Percentiles rank a stretch among this genome's conserved stretches.
Conservation (phyloP, 1,140 invertebrate genomes). For the Drosophila oshimai region DNA sequence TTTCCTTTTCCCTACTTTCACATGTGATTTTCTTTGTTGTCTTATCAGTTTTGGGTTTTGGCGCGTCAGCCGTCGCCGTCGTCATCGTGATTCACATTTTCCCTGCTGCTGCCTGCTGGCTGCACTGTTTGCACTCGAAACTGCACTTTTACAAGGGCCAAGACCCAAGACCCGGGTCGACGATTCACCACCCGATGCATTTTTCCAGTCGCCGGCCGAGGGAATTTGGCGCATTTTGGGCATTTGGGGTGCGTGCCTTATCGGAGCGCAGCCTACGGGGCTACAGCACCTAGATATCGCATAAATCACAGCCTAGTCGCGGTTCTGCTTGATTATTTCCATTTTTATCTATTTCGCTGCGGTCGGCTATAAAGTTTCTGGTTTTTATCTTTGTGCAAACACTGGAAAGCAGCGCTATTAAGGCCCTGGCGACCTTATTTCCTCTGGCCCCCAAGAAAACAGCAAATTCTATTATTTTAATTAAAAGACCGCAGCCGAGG, state of each 20-base stretch:
- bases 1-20: conserved; percentile 61
- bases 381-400: conserved; percentile 74
- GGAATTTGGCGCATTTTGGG: conserved; percentile 47
- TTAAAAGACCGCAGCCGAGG: conserved; percentile 15
- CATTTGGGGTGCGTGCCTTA: conserved; percentile 65
- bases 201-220: not conserved
- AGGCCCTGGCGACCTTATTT: conserved; percentile 72
- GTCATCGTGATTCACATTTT: conserved; percentile 54
- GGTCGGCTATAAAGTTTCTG: conserved; percentile 68
- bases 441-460: conserved; percentile 28
- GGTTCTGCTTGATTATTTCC: conserved; percentile 60
- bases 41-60: conserved; percentile 58
- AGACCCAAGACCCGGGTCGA: not conserved
- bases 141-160: conserved; percentile 37
- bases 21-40: conserved; percentile 61
- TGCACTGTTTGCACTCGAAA: conserved; percentile 21
- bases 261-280: conserved; percentile 34
- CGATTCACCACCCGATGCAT: conserved; percentile 20
- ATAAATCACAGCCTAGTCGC: conserved; percentile 76
- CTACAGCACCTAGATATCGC: conserved; percentile 64
- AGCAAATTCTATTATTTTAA: conserved; percentile 47
- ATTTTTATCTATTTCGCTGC: conserved; percentile 72
- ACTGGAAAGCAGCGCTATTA: conserved; percentile 56
- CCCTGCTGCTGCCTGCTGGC: no score
- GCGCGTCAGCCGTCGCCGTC: conserved; percentile 18